Evolutionary conservation across 2,888 invertebrate genomes (phyloP).

Genomic region (Eupeodes luniger): DNA sequence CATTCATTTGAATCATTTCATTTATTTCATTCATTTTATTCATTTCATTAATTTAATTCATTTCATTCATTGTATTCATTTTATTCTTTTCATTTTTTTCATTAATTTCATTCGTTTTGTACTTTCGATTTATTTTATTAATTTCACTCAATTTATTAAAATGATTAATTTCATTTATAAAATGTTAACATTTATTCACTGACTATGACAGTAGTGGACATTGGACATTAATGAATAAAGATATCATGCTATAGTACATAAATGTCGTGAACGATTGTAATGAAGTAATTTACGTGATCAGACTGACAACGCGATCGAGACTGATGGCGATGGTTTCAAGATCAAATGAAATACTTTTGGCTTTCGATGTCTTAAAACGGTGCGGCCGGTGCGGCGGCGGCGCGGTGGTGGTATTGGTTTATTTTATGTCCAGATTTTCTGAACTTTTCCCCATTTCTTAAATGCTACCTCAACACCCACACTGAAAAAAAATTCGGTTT

Average conservation of each 20-base stretch:
- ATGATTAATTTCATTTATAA: not conserved
- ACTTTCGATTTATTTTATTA: too few species aligned
- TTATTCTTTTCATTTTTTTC: too few species aligned
- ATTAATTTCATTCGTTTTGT: too few species aligned
- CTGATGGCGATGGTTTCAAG: constrained; percentile 58
- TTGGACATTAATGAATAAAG: not conserved
- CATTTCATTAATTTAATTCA: too few species aligned
- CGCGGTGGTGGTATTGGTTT: not conserved
- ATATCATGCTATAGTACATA: not conserved
- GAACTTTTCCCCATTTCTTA: constrained; percentile 32
- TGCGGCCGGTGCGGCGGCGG: not conserved
- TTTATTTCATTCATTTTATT: too few species aligned
- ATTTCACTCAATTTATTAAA: too few species aligned
- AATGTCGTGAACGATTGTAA: constrained; percentile 31
- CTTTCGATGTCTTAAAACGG: constrained; percentile 51
- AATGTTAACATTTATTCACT: not conserved
- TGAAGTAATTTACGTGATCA: constrained; percentile 61
- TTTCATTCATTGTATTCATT: too few species aligned
- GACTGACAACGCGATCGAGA: constrained; percentile 15
- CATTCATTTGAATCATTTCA: too few species aligned
- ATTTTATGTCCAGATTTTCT: constrained; percentile 4
- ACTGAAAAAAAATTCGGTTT: not conserved
- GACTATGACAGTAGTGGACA: not conserved
- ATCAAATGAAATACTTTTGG: constrained; percentile 67
- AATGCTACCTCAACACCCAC: not conserved